Evolutionary conservation across 1,140 invertebrate genomes (phyloP), one percentile per base, ranked within the genome.

Genomic region (Callitettix versicolor): DNA sequence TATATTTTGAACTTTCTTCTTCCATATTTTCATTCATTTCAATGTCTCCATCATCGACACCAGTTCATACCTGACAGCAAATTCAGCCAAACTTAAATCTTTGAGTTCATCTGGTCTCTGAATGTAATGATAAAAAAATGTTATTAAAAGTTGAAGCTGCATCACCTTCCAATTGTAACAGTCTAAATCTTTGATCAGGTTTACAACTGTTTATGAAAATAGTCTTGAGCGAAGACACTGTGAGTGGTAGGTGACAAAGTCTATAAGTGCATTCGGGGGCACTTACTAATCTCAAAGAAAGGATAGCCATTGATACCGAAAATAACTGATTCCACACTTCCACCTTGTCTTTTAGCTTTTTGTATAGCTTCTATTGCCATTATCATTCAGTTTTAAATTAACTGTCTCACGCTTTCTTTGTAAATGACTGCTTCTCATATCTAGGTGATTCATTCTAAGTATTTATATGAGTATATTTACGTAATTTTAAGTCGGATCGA

Each of bases 101-200:
- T 38, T 34, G 57, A 64, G 67, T 63, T 67, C 57, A 43, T 22
- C 1, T 22, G 61, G 62, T 3, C 62, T 43, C 24, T 69, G 65
- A 58, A 65, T 61, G 63, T 71, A 68, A 51, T 64, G 43, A 48
- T 69, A 61, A 60, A 69, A n/a, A 69, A 12, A 69, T 69, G 56
- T 68, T 69, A 40, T 17, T 50, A 46, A 41, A 65, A 51, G 59
- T 63, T 50, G 64, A 64, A 33, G 56, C 56, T 56, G 54, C 65
- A 26, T 34, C 50, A 33, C 56, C 59, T 53, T 67, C 58, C 56
- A 68, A 69, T 53, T 63, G 61, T 17, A 70, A 55, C 12, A 69
- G 57, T 56, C 57, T 62, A 43, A 67, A 70, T 44, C 17, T 14
- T 40, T 40, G 38, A 3, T 40, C 38, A n/a, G 12, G 63, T 43